Evolutionary conservation across 2,113 vertebrate genomes (phyloP).

Genomic region (Labeo rohita): DNA sequence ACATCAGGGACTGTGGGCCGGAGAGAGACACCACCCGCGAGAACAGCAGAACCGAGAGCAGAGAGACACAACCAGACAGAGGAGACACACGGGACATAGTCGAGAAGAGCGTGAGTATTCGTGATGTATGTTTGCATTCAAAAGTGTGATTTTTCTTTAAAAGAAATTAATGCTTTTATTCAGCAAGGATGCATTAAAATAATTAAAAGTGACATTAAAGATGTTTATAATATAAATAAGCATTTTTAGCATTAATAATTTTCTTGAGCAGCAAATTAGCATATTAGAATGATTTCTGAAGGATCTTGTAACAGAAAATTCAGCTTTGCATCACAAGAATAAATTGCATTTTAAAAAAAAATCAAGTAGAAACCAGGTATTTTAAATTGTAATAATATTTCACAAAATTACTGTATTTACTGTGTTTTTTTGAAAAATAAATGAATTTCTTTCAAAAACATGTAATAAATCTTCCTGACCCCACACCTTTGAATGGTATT

Average conservation of each 20-base stretch:
- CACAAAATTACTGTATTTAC: no score
- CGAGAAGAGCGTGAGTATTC: constrained; percentile 86
- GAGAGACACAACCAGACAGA: constrained; percentile 3
- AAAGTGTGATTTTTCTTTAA: not conserved
- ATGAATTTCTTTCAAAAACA: no score
- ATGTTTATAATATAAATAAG: no score
- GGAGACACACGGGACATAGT: constrained; percentile 68
- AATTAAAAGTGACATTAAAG: not conserved
- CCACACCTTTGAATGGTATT: not conserved
- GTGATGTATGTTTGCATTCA: not conserved
- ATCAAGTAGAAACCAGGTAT: no score
- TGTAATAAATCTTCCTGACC: no score
- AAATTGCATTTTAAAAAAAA: no score
- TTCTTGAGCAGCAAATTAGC: not conserved
- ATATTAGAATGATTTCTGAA: not conserved
- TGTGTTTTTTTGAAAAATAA: no score
- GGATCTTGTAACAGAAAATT: not conserved
- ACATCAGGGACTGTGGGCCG: constrained; percentile 74
- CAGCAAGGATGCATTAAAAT: not conserved
- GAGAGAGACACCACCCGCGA: constrained; percentile 60
- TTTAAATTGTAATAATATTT: no score
- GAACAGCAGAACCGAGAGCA: constrained; percentile 53
- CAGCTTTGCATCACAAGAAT: no score
- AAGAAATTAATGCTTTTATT: no score
- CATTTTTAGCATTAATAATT: not conserved